A percentile compares a stretch with the other conserved stretches of the same genome.
Conservation (phyloP, 2,113 vertebrate genomes). For the Mandrillus leucophaeus region DNA sequence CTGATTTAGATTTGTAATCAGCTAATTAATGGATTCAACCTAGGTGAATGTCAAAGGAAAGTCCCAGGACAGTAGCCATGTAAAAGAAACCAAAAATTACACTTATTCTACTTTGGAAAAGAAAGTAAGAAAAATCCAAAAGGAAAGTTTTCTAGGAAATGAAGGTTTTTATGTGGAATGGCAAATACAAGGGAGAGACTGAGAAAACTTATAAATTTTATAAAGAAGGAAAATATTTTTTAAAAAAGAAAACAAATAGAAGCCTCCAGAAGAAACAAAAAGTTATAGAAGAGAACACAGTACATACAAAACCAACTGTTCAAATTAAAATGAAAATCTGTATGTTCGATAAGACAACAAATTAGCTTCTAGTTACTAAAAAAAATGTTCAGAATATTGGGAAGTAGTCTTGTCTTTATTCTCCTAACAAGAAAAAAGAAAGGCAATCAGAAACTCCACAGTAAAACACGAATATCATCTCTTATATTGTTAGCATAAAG, state of each 20-base stretch:
- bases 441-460: background rate
- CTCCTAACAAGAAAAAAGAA: background rate
- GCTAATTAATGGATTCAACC: background rate
- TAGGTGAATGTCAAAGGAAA: background rate
- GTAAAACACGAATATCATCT: background rate
- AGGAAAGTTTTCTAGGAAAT: background rate
- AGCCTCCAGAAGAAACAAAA: background rate
- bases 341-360: background rate
- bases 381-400: background rate
- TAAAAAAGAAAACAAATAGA: background rate
- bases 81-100: background rate
- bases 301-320: background rate
- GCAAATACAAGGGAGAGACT: background rate
- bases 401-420: background rate
- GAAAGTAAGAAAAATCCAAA: background rate
- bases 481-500: background rate
- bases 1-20: background rate
- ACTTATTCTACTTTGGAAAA: background rate
- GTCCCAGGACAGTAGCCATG: background rate
- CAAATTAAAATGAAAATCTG: background rate
- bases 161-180: background rate
- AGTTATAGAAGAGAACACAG: background rate
- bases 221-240: background rate
- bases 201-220: background rate
- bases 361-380: background rate